phyloP scores from a whole-genome alignment of 2,113 vertebrate species.

The Ondatra zibethicus region DNA sequence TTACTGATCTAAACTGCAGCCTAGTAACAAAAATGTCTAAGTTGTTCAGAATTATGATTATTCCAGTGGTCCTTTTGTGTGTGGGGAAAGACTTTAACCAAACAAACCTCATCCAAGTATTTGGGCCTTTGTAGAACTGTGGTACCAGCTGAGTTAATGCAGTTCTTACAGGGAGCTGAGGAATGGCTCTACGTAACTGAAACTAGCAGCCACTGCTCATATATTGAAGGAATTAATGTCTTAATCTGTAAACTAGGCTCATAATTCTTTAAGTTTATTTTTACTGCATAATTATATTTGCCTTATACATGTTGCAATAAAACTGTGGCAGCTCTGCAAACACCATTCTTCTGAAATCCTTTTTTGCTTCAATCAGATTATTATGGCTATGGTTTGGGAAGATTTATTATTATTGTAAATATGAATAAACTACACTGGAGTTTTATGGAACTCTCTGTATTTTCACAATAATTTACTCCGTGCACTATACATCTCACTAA shows the following conservation, averaged over 20 bases:
- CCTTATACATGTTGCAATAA: conserved; percentile 57
- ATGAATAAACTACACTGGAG: conserved; percentile 65
- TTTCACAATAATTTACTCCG: conserved; percentile 61
- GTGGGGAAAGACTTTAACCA: background rate
- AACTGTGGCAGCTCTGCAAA: conserved; percentile 59
- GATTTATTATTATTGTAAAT: conserved; percentile 73
- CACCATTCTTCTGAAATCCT: background rate
- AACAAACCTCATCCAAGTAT: background rate
- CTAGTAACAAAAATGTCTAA: background rate
- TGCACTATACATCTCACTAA: conserved; percentile 11
- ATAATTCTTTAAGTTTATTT: conserved; percentile 51
- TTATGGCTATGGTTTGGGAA: conserved; percentile 61
- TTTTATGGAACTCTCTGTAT: conserved; percentile 70
- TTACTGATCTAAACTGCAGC: background rate
- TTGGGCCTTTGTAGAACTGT: background rate
- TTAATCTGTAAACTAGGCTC: conserved; percentile 59
- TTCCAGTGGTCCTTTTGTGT: background rate
- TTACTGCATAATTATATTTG: conserved; percentile 65
- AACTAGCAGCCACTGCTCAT: background rate
- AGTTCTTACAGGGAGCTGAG: background rate
- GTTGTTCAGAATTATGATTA: background rate
- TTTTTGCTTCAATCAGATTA: conserved; percentile 65
- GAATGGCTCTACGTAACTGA: conserved; percentile 1
- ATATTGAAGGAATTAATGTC: conserved; percentile 23
- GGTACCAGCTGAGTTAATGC: background rate